Evolutionary conservation across 1,140 invertebrate species (phyloP), one percentile per base, ranked within the genome.

Genomic region (Hycleus cichorii): DNA sequence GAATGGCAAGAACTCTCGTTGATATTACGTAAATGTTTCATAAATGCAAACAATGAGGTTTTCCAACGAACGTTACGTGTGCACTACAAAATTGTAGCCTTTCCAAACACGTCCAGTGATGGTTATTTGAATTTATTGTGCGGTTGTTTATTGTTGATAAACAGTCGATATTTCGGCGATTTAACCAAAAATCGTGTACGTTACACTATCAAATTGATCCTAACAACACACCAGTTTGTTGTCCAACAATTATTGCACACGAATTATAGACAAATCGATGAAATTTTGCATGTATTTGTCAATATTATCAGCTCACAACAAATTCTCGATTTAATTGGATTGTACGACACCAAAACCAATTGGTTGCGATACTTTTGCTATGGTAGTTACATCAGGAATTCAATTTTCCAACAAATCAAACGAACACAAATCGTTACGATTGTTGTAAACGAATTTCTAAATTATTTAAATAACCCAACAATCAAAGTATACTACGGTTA

Each of bases 41-140:
- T 53, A 46, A 57, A 47, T 49, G 9, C 32, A 5, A 57, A 53
- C 48, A 47, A 60, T 18, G 39, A 60, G n/a, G 27, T 63, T 12
- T 63, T 63, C 48, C 4, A 45, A 47, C 38, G 38, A 10, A 57
- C 18, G 32, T 48, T 63, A 4, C 57, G 56, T 40, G 40, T 63
- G 1, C 61, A 63, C 46, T 56, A 57, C 47, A 56, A 59, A 47
- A 44, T 63, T n/a, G 43, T 53, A 6, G 18, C 39, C 26, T 43
- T 24, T 49, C 45, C 58, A 25, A 43, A 42, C 40, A 42, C 53
- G 2, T 45, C 27, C 27, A 27, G 44, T 47, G 54, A 57, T 26
- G 49, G 61, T n/a, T 61, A 61, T 53, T 53, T 54, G 42, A 61
- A 52, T 49, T 46, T 61, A n/a, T 39, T 61, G 3, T 43, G 43